phyloP scores from a whole-genome alignment of 2,113 vertebrate species.

The Pardalotus punctatus region DNA sequence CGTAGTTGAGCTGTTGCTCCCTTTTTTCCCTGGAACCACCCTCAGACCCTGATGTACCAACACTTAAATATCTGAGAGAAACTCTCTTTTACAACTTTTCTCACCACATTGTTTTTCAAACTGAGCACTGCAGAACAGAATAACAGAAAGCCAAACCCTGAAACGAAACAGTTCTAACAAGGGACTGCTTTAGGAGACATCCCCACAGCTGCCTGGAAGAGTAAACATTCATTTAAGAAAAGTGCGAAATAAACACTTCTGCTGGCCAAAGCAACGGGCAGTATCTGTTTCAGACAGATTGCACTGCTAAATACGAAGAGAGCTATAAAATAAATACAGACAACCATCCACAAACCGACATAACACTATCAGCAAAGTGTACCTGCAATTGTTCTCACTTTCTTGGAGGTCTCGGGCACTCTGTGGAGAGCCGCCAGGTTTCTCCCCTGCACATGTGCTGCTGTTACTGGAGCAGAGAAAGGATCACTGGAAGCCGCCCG shows the following conservation, averaged over 20 bases:
- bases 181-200: neutral
- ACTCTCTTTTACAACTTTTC: neutral
- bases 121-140: neutral
- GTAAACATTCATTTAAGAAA: neutral
- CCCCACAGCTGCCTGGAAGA: neutral
- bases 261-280: neutral
- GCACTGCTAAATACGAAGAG: neutral
- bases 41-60: neutral
- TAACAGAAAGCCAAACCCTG: neutral
- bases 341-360: neutral
- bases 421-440: neutral
- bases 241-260: neutral
- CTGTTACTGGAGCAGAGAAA: neutral
- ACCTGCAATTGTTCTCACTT: constrained; percentile 26
- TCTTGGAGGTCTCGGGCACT: neutral
- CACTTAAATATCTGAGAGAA: neutral
- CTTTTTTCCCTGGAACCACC: neutral
- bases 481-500: neutral
- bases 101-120: neutral
- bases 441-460: neutral
- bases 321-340: neutral
- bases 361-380: neutral
- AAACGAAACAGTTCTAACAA: neutral
- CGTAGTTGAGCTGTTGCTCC: neutral
- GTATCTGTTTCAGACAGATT: neutral